Percentiles rank a stretch among this genome's conserved stretches.
Evolutionary conservation across 2,797 vertebrate species (phyloP).

Genomic region (Triplophysa yarkandensis): DNA sequence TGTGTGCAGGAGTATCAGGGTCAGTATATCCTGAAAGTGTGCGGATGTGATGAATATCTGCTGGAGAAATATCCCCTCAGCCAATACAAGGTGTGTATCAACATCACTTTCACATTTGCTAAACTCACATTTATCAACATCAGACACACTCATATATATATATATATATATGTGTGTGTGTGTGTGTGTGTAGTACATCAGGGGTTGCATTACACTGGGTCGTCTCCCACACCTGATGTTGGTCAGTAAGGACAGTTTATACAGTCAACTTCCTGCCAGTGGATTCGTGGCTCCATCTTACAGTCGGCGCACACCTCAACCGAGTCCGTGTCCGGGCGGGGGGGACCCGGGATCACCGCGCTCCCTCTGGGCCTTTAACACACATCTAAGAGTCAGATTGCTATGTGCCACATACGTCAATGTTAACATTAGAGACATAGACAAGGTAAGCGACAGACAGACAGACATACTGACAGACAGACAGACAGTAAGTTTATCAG

Average conservation of each 20-base stretch:
- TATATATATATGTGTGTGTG: slow-evolving; percentile 49
- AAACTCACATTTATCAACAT: not conserved
- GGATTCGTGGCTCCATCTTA: slow-evolving; percentile 80
- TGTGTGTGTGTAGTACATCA: slow-evolving; percentile 70
- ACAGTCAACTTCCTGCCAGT: slow-evolving; percentile 77
- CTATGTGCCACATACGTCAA: slow-evolving; percentile 83
- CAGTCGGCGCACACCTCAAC: slow-evolving; percentile 79
- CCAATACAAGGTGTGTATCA: slow-evolving; percentile 75
- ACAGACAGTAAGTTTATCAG: not conserved
- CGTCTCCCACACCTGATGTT: slow-evolving; percentile 83
- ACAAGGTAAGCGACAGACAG: slow-evolving; percentile 70
- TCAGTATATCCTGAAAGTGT: slow-evolving; percentile 81
- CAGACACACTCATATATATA: too few relatives aligned
- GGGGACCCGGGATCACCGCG: slow-evolving; percentile 66
- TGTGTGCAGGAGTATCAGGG: slow-evolving; percentile 83
- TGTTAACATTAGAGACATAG: slow-evolving; percentile 82
- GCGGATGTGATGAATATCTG: slow-evolving; percentile 82
- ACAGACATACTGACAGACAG: not conserved
- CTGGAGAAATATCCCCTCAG: slow-evolving; percentile 80
- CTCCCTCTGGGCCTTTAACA: slow-evolving; percentile 80
- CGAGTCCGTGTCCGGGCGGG: slow-evolving; percentile 74
- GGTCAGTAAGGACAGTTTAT: slow-evolving; percentile 80
- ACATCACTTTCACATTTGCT: not conserved
- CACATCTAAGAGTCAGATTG: slow-evolving; percentile 72
- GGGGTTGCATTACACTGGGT: slow-evolving; percentile 76